phyloP scores from a whole-genome alignment of 2,888 invertebrate genomes.

The Tipula helvola region DNA sequence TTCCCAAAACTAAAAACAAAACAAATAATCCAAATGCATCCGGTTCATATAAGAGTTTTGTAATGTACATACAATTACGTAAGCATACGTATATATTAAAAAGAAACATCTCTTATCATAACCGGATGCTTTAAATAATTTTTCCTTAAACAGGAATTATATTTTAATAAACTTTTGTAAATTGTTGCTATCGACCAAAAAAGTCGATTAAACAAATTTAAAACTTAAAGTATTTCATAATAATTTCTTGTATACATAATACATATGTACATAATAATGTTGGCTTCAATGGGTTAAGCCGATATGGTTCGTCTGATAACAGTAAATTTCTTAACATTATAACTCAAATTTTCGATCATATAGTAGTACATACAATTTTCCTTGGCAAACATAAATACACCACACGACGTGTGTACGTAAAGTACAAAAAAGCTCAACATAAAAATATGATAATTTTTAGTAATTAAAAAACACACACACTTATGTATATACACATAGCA shows the following conservation, averaged over 20 bases:
- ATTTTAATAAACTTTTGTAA: neutral
- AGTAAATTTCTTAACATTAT: neutral
- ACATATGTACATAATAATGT: neutral
- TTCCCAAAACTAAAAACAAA: neutral
- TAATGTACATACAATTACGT: neutral
- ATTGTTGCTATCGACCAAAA: neutral
- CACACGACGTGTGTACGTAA: neutral
- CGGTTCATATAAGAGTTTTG: neutral
- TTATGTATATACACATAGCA: neutral
- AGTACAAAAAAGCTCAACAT: neutral
- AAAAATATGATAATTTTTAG: neutral
- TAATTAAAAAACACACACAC: neutral
- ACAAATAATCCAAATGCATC: neutral
- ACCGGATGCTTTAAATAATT: neutral
- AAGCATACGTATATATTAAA: neutral
- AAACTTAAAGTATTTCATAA: neutral
- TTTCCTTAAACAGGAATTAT: neutral
- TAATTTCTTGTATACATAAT: neutral
- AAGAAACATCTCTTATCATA: neutral
- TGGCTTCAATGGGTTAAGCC: neutral
- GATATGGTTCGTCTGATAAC: neutral
- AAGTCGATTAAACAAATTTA: neutral
- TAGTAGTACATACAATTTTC: neutral
- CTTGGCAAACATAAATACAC: neutral
- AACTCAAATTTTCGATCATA: too few species aligned